These are phyloP conservation scores for Parapsyche elsis DNA, from an alignment of 1,140 invertebrate genomes.

Conservation along the genomic window DNA sequence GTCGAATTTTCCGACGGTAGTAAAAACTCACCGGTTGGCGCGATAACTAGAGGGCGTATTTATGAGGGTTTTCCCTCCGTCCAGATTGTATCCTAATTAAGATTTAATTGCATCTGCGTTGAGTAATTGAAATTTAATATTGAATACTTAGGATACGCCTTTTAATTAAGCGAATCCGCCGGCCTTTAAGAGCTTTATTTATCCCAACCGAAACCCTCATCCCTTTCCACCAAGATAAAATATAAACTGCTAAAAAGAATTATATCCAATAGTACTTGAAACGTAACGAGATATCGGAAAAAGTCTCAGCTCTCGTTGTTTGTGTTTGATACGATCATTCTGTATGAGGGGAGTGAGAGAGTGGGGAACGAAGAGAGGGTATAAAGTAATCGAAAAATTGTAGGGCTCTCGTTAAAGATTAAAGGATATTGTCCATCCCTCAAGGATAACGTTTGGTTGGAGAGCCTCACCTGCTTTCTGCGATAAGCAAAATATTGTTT, in stretches of 20 bases:
- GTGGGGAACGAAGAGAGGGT: neutral
- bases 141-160: slow-evolving; percentile 31
- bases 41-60: slow-evolving; percentile 10
- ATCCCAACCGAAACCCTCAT: neutral
- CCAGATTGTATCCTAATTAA: slow-evolving; percentile 30
- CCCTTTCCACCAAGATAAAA: neutral
- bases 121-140: slow-evolving; percentile 32
- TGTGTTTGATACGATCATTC: neutral
- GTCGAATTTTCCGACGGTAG: no score
- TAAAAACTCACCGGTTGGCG: no score
- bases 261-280: slow-evolving; percentile 4
- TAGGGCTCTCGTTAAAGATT: slow-evolving; percentile 7
- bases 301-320: neutral
- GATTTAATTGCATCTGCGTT: slow-evolving; percentile 30
- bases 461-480: no score
- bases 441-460: slow-evolving; percentile 11
- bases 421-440: slow-evolving; percentile 19
- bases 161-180: slow-evolving; percentile 29
- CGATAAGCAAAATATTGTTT: no score
- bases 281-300: slow-evolving; percentile 24
- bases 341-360: neutral
- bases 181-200: slow-evolving; percentile 12
- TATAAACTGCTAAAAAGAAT: slow-evolving; percentile 1
- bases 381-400: slow-evolving; percentile 30
- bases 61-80: slow-evolving; percentile 16